These are phyloP conservation scores for Hyposoter dolosus DNA, from an alignment of 2,888 invertebrate species.

Conservation along the genomic window DNA sequence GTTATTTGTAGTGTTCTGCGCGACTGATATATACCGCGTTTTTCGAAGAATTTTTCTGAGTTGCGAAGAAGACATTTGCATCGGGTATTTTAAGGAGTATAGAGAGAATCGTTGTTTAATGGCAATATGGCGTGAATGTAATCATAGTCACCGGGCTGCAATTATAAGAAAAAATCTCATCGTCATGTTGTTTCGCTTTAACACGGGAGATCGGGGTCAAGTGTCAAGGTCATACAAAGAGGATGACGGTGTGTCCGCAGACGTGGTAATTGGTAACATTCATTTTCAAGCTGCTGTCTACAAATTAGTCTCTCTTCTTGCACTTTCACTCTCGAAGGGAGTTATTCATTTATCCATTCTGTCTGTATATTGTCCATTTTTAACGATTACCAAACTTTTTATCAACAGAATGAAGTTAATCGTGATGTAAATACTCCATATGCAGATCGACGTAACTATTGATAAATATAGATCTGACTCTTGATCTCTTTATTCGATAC, in stretches of 20 bases:
- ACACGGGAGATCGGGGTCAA: background rate
- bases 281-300: background rate
- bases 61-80: conserved; percentile 16
- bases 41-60: conserved; percentile 35
- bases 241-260: background rate
- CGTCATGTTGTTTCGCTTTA: background rate
- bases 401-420: background rate
- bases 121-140: background rate
- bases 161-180: background rate
- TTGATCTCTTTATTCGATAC: conserved; percentile 58
- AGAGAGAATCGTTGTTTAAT: background rate
- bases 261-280: conserved; percentile 9
- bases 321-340: background rate
- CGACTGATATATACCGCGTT: background rate
- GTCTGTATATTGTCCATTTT: background rate
- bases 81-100: background rate
- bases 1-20: conserved; percentile 40
- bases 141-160: background rate
- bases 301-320: background rate
- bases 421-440: background rate
- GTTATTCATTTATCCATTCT: background rate
- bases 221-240: background rate
- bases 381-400: background rate
- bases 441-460: background rate
- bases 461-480: conserved; percentile 18